phyloP scores from a whole-genome alignment of 1,140 invertebrate genomes.

The Meloidogyne chitwoodi region DNA sequence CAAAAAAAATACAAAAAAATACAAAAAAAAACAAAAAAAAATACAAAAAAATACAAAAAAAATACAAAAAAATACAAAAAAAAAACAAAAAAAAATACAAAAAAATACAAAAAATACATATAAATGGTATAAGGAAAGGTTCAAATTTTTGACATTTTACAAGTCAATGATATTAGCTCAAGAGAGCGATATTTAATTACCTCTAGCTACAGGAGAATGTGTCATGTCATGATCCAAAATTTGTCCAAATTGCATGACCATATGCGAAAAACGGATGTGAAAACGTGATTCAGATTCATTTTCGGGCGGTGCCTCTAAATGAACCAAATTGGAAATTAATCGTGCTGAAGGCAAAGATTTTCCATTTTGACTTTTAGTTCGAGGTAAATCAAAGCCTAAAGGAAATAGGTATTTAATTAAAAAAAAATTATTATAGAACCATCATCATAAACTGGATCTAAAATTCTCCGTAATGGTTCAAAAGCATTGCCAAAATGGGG shows the following conservation, averaged over 20 bases:
- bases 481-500: conserved; percentile 71
- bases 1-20: no score
- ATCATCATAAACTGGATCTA: conserved; percentile 83
- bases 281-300: conserved; percentile 33
- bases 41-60: no score
- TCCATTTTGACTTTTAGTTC: conserved; percentile 26
- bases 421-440: conserved; percentile 62
- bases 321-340: conserved; percentile 77
- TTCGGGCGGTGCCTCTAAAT: conserved; percentile 70
- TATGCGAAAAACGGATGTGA: conserved; percentile 54
- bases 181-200: no score
- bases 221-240: conserved; percentile 86
- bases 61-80: no score
- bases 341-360: conserved; percentile 68
- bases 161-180: no score
- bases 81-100: no score
- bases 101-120: no score
- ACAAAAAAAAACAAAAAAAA: no score
- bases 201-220: conserved; percentile 80
- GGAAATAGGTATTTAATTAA: background rate
- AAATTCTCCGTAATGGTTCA: conserved; percentile 76
- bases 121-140: no score
- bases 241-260: conserved; percentile 66
- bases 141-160: no score
- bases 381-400: conserved; percentile 43